Percentiles rank a stretch among this genome's conserved stretches.
phyloP scores from a whole-genome alignment of 2,797 vertebrate genomes.

The Enteromius radiatus region DNA sequence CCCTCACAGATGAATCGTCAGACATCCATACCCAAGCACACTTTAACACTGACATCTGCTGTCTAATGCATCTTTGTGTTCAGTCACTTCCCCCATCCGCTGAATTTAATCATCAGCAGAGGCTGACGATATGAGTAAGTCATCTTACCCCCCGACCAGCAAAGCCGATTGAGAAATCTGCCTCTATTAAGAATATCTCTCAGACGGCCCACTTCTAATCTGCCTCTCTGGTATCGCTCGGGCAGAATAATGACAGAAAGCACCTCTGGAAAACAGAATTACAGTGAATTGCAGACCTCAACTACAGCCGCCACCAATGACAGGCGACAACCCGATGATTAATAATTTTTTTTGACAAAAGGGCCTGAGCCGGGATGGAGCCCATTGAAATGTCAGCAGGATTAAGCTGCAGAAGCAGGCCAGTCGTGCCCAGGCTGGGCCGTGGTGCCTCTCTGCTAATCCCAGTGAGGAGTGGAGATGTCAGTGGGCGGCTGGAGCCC shows the following conservation, averaged over 20 bases:
- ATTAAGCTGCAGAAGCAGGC: slow-evolving; percentile 50
- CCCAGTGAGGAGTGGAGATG: slow-evolving; percentile 46
- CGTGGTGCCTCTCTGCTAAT: slow-evolving; percentile 48
- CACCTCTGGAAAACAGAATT: slow-evolving; percentile 53
- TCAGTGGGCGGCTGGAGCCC: slow-evolving; percentile 19
- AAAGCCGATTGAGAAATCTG: slow-evolving; percentile 53
- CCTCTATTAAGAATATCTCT: slow-evolving; percentile 50
- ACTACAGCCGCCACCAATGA: slow-evolving; percentile 25
- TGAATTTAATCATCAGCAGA: slow-evolving; percentile 38
- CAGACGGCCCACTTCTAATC: slow-evolving; percentile 47
- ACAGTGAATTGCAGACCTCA: slow-evolving; percentile 46
- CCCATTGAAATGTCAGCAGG: slow-evolving; percentile 62
- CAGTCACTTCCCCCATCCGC: slow-evolving; percentile 30
- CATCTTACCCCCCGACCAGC: slow-evolving; percentile 30
- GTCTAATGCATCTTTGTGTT: slow-evolving; percentile 33
- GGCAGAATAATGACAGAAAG: slow-evolving; percentile 51
- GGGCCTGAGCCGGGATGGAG: slow-evolving; percentile 19
- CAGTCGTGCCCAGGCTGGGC: slow-evolving; percentile 17
- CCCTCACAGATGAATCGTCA: slow-evolving; percentile 16
- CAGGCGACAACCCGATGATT: slow-evolving; percentile 50
- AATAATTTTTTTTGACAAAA: slow-evolving; percentile 52
- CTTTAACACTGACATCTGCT: slow-evolving; percentile 41
- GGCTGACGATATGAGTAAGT: slow-evolving; percentile 44
- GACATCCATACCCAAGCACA: slow-evolving; percentile 5
- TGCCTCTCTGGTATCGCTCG: slow-evolving; percentile 40